These are phyloP conservation scores for Poecile montanus DNA, from an alignment of 2,797 vertebrate species.

Conservation along the genomic window DNA sequence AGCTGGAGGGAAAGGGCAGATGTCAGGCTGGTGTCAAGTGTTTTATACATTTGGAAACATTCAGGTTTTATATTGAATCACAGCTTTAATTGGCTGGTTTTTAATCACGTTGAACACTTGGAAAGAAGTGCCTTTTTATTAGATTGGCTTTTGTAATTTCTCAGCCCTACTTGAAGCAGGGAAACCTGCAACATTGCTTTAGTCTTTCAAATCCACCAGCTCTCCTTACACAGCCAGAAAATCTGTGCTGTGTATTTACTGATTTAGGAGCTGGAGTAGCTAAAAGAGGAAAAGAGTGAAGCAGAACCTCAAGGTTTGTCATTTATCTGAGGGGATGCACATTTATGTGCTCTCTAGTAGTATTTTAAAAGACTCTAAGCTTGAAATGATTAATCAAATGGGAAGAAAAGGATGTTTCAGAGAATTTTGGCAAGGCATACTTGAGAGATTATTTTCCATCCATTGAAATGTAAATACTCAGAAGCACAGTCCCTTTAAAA, in stretches of 20 bases:
- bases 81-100: slow-evolving; percentile 37
- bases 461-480: slow-evolving; percentile 61
- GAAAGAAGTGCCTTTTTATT: slow-evolving; percentile 39
- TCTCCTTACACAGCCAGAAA: neutral
- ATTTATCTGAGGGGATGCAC: slow-evolving; percentile 4
- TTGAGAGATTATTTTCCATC: slow-evolving; percentile 39
- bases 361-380: slow-evolving; percentile 43
- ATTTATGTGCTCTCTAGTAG: slow-evolving; percentile 34
- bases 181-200: neutral
- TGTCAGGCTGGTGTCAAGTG: slow-evolving; percentile 51
- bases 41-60: slow-evolving; percentile 45
- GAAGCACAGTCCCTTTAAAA: slow-evolving; percentile 21
- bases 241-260: neutral
- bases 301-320: neutral
- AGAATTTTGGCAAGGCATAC: slow-evolving; percentile 40
- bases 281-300: neutral
- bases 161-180: neutral
- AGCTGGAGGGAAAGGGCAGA: slow-evolving; percentile 43
- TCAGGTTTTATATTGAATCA: slow-evolving; percentile 30
- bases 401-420: slow-evolving; percentile 47
- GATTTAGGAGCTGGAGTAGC: neutral
- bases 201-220: neutral
- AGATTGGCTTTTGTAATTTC: slow-evolving; percentile 13
- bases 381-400: slow-evolving; percentile 65
- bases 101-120: slow-evolving; percentile 11